Evolutionary conservation across 2,113 vertebrate genomes (phyloP).

Genomic region (Brienomyrus longianalis): DNA sequence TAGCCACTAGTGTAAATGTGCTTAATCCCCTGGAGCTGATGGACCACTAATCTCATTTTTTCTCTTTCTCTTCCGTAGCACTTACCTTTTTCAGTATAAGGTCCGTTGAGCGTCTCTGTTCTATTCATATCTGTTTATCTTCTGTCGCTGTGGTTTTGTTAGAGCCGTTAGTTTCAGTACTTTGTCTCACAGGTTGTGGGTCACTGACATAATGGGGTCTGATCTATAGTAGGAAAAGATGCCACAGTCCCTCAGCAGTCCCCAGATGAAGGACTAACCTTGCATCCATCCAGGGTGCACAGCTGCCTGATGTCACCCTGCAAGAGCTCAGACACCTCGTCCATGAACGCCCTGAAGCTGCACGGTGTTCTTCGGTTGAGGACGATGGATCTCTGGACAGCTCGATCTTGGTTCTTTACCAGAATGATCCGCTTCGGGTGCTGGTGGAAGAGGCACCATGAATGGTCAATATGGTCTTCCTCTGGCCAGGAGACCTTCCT

Average conservation of each 20-base stretch:
- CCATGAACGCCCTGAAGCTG: constrained; percentile 71
- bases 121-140: background rate
- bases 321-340: constrained; percentile 77
- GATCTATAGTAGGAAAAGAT: background rate
- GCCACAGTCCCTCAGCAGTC: background rate
- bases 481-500: constrained; percentile 36
- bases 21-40: background rate
- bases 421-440: constrained; percentile 67
- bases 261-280: constrained; percentile 54
- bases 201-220: constrained; percentile 35
- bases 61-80: background rate
- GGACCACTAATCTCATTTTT: background rate
- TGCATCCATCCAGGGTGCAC: constrained; percentile 79
- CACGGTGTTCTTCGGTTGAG: constrained; percentile 65
- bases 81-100: background rate
- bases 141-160: background rate
- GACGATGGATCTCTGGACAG: constrained; percentile 63
- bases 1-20: background rate
- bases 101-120: background rate
- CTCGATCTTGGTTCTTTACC: constrained; percentile 76
- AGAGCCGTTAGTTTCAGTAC: background rate
- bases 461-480: constrained; percentile 39
- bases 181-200: constrained; percentile 43
- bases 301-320: constrained; percentile 76
- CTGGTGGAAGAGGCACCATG: constrained; percentile 46